Evolutionary conservation across 2,888 invertebrate genomes (phyloP).

Genomic region (Criorhina ranunculi): DNA sequence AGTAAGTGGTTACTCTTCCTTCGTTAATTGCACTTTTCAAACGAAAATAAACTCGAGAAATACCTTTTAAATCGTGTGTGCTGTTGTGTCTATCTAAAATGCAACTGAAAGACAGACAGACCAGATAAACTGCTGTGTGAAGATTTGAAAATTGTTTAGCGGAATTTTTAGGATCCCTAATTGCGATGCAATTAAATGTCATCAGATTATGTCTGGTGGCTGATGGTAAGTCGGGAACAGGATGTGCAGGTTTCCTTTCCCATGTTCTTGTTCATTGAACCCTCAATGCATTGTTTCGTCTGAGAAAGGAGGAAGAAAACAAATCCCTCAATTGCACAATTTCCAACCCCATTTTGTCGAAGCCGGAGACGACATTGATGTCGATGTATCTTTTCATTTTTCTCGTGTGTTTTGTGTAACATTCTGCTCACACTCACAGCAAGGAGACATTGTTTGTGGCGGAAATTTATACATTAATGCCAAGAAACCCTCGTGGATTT

Average conservation of each 20-base stretch:
- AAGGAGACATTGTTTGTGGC: slow-evolving; percentile 38
- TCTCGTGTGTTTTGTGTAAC: slow-evolving; percentile 11
- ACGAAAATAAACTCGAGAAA: slow-evolving; percentile 61
- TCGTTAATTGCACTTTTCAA: slow-evolving; percentile 56
- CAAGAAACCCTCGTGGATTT: slow-evolving; percentile 55
- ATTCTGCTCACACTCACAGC: slow-evolving; percentile 2
- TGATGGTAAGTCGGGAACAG: slow-evolving; percentile 17
- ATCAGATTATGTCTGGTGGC: slow-evolving; percentile 36
- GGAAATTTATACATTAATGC: slow-evolving; percentile 65
- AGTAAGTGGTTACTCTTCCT: slow-evolving; percentile 27
- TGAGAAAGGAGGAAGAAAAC: slow-evolving; percentile 26
- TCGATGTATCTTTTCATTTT: slow-evolving; percentile 20
- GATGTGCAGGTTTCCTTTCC: slow-evolving; percentile 12
- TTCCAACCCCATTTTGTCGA: slow-evolving; percentile 67
- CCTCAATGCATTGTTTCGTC: slow-evolving; percentile 24
- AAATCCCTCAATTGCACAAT: slow-evolving; percentile 54
- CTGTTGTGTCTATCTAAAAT: slow-evolving; percentile 12
- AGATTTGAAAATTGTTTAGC: slow-evolving; percentile 6
- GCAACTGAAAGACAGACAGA: slow-evolving; percentile 38
- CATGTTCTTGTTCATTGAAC: slow-evolving; percentile 35
- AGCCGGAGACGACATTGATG: slow-evolving; percentile 38
- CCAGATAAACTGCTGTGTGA: slow-evolving; percentile 50
- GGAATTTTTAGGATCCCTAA: slow-evolving; percentile 24
- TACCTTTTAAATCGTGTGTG: slow-evolving; percentile 35
- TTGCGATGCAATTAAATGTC: slow-evolving; percentile 59